phyloP scores from a whole-genome alignment of 2,888 invertebrate species.

The Chaetogeoica ovagalla region DNA sequence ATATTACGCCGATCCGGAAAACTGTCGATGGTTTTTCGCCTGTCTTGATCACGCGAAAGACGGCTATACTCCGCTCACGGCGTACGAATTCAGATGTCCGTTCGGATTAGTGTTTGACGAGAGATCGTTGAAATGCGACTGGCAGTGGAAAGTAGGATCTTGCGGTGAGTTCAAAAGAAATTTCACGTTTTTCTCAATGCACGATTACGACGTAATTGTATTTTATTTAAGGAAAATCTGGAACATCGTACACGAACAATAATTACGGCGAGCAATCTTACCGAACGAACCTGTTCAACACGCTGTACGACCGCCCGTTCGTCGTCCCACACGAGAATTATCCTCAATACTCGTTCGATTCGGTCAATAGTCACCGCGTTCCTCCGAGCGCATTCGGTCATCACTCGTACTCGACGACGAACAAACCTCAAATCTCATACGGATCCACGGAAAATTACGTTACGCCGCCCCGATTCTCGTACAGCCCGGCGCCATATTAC shows the following conservation, averaged over 20 bases:
- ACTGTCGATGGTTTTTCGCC: constrained; percentile 83
- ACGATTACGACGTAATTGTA: neutral
- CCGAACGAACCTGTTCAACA: constrained; percentile 7
- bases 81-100: constrained; percentile 81
- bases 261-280: constrained; percentile 42
- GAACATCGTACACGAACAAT: neutral
- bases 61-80: constrained; percentile 61
- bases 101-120: constrained; percentile 79
- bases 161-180: constrained; percentile 61
- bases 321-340: constrained; percentile 13
- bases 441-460: constrained; percentile 1
- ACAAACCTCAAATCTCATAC: constrained; percentile 2
- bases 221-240: constrained; percentile 20
- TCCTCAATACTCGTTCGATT: constrained; percentile 11
- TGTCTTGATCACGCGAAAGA: constrained; percentile 70
- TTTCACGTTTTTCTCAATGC: neutral
- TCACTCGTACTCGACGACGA: constrained; percentile 13
- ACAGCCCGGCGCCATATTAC: constrained; percentile 9
- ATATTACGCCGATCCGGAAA: constrained; percentile 78
- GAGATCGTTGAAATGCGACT: constrained; percentile 71
- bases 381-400: neutral
- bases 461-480: constrained; percentile 4
- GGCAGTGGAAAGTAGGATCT: constrained; percentile 76
- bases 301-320: neutral
- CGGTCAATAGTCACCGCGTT: neutral